Conservation (phyloP, 2,113 vertebrate genomes). For the Cryptomyrus ogoouensis region DNA sequence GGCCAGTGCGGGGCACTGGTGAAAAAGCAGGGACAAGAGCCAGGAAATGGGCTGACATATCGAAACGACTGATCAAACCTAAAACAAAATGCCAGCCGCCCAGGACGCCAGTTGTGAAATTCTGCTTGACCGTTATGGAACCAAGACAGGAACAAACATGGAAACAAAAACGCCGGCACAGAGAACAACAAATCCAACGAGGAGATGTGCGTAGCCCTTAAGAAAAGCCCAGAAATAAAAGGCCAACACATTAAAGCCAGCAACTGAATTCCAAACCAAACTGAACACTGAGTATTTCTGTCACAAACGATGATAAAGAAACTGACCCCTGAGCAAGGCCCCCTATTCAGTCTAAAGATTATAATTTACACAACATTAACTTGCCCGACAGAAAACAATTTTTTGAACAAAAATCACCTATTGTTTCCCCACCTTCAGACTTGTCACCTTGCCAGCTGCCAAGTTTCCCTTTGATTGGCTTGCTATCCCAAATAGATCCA, state of each 20-base stretch:
- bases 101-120: not conserved
- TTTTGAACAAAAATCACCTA: not conserved
- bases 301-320: not conserved
- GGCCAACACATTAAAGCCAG: not conserved
- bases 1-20: not conserved
- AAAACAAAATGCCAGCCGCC: not conserved
- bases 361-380: not conserved
- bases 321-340: not conserved
- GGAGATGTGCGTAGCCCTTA: not conserved
- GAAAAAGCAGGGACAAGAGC: not conserved
- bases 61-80: not conserved
- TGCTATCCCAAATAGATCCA: not conserved
- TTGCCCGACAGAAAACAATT: not conserved
- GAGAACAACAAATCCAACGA: not conserved
- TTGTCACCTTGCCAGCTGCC: not conserved
- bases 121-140: not conserved
- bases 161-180: not conserved
- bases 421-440: not conserved
- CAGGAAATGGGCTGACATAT: not conserved
- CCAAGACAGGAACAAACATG: not conserved
- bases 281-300: not conserved
- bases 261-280: not conserved
- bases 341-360: not conserved
- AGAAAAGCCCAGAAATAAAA: not conserved
- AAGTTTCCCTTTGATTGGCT: not conserved